phyloP scores from a whole-genome alignment of 2,113 vertebrate genomes.

The Psittacus erithacus region DNA sequence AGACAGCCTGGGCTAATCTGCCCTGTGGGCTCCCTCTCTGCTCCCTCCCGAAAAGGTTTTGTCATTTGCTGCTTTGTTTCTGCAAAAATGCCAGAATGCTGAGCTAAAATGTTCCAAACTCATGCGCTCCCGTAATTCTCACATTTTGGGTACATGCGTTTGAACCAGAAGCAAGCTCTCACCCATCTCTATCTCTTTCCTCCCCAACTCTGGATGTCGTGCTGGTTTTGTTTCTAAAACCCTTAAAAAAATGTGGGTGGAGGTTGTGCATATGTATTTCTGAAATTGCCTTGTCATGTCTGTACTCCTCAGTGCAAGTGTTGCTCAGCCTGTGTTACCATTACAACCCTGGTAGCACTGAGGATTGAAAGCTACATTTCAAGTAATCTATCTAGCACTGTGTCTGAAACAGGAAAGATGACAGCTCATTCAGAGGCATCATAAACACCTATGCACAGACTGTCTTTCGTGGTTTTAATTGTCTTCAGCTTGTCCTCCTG shows the following conservation, averaged over 20 bases:
- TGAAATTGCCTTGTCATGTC: slow-evolving; percentile 26
- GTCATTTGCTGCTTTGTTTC: not conserved
- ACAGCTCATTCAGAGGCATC: not conserved
- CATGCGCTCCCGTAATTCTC: not conserved
- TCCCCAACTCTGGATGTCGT: not conserved
- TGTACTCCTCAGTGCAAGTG: slow-evolving; percentile 38
- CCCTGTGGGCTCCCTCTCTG: not conserved
- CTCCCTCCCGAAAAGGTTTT: not conserved
- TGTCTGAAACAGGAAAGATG: not conserved
- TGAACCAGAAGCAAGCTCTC: not conserved
- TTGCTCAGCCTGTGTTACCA: not conserved
- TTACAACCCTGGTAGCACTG: not conserved
- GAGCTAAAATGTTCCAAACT: not conserved
- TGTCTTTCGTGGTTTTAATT: not conserved
- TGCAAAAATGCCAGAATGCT: not conserved
- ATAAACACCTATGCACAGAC: not conserved
- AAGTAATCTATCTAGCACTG: not conserved
- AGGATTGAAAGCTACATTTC: not conserved
- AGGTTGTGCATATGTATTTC: not conserved
- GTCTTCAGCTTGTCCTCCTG: not conserved
- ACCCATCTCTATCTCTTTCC: fast-evolving
- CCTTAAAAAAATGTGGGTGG: not conserved
- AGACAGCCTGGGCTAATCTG: not conserved
- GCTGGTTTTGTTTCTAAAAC: not conserved
- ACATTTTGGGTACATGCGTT: not conserved